Base-by-base conservation (phyloP, 1,140 invertebrate species). In the Drosophila sproati region DNA sequence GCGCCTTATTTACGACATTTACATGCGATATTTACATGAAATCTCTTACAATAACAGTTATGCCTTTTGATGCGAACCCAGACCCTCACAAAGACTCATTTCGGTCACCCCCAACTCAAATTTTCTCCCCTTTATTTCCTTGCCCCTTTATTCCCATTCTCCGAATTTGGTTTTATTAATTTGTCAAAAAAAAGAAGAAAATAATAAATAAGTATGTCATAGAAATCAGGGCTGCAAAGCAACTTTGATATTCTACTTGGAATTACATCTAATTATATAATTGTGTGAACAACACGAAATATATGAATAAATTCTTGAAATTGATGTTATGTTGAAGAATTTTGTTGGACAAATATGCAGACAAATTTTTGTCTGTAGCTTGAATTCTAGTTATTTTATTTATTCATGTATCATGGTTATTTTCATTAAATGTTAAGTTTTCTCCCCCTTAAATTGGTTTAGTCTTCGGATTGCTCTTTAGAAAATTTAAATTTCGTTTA, bases 11-110 rank as follows among this genome's bases (percentile, higher is more conserved):
- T 88, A 88, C 70, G 80, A 78, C 83, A 70, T 89, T 88, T 89
- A 88, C 83, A 88, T 89, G 85, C 83, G 83, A 89, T 89, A 88
- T 88, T 88, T 88, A 88, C 83, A 88, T 77, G 83, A 88, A 88
- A 88, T 88, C 85, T 83, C 80, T 88, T 88, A 88, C 73, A 88
- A 88, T 88, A 88, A 88, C 83, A 83, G 83, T 88, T 88, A 89
- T 89, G 83, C 85, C 64, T 73, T 79, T 80, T 80, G 77, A 68
- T 82, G 62, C 73, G 73, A 68, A 73, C 77, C 60, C 51, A 71
- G 74, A 67, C 68, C 52, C 52, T 45, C 47, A 48, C 60, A 47
- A 57, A 41, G 70, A 54, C 41, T 48, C 60, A 43, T 37, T 52
- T 45, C 3, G 31, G 20, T 20, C 20, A 5, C 31, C 54, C 47